Conservation (phyloP, 2,113 vertebrate genomes). For the Mormyrus iriodes region DNA sequence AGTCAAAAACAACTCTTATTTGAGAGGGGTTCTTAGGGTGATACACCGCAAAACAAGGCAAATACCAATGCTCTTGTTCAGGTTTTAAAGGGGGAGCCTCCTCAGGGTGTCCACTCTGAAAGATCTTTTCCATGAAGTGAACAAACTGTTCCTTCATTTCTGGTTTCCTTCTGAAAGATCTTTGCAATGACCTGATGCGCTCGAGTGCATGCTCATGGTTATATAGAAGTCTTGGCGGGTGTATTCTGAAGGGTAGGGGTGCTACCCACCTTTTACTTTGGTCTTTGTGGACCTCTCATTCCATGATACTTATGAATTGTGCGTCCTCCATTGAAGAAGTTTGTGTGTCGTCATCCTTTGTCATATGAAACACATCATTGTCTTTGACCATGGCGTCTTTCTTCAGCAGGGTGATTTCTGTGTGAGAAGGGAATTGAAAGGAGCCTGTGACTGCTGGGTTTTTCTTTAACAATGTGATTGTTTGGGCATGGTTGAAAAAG, state of each 20-base stretch:
- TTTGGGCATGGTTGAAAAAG: background rate
- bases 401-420: background rate
- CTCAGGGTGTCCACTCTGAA: conserved; percentile 15
- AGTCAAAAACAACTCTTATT: conserved; percentile 36
- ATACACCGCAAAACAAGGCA: conserved; percentile 5
- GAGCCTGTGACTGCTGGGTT: background rate
- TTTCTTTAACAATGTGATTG: background rate
- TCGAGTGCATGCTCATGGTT: background rate
- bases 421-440: background rate
- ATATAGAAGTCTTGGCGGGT: background rate
- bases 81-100: background rate
- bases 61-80: conserved; percentile 19
- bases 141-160: conserved; percentile 2
- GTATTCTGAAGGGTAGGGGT: background rate
- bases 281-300: background rate
- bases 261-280: conserved; percentile 1
- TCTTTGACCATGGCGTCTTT: no score
- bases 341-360: background rate
- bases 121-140: conserved; percentile 10
- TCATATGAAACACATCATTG: background rate
- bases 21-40: background rate
- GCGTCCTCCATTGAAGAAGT: background rate
- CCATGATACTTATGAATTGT: background rate
- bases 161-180: background rate
- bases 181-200: background rate